phyloP scores from a whole-genome alignment of 1,140 invertebrate genomes.

The Pinna nobilis region DNA sequence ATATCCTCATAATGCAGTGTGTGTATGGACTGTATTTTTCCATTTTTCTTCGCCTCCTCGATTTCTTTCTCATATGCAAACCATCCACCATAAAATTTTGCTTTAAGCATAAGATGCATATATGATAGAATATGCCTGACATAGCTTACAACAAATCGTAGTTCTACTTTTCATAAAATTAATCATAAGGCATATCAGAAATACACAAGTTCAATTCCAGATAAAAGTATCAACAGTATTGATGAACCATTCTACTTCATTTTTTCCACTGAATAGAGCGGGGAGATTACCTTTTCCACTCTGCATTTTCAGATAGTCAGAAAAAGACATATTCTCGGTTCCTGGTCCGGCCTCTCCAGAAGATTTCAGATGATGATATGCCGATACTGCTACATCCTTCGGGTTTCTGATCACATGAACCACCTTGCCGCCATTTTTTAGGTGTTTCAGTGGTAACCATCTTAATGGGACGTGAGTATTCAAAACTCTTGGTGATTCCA shows the following conservation, averaged over 20 bases:
- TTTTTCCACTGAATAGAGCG: not conserved
- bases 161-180: not conserved
- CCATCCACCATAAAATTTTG: slow-evolving; percentile 1
- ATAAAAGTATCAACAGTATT: no score
- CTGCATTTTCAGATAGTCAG: not conserved
- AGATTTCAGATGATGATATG: slow-evolving; percentile 1
- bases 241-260: not conserved
- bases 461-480: slow-evolving; percentile 40
- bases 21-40: not conserved
- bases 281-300: not conserved
- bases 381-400: slow-evolving; percentile 43
- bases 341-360: not conserved
- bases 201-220: not conserved
- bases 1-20: slow-evolving; percentile 14
- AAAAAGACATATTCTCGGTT: not conserved
- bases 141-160: no score
- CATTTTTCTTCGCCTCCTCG: not conserved
- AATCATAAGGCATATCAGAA: not conserved
- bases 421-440: slow-evolving; percentile 35
- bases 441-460: slow-evolving; percentile 29
- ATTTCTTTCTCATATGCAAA: slow-evolving; percentile 17
- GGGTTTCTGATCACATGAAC: slow-evolving; percentile 41
- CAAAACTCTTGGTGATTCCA: slow-evolving; percentile 41
- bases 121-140: no score
- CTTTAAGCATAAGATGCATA: not conserved